A percentile compares a stretch with the other conserved stretches of the same genome.
phyloP scores from a whole-genome alignment of 2,113 vertebrate species.

The Ptilorrhoa leucosticta region DNA sequence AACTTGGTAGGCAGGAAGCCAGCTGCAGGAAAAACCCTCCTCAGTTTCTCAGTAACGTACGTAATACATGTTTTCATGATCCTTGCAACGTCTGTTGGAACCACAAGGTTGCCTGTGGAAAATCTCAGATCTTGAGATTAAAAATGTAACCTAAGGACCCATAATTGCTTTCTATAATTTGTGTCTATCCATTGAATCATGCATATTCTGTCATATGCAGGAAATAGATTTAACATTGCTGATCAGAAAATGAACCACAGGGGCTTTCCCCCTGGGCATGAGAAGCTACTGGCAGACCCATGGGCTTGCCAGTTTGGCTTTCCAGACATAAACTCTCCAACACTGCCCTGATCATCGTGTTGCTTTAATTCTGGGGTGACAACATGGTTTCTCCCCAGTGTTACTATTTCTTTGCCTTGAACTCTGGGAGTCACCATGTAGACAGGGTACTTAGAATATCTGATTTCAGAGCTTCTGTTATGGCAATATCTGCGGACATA shows the following conservation, averaged over 20 bases:
- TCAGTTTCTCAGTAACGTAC: neutral
- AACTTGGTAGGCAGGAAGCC: neutral
- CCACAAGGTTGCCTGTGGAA: neutral
- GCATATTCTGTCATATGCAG: accelerated
- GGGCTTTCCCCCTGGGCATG: neutral
- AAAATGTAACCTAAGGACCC: neutral
- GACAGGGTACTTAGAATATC: neutral
- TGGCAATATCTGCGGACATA: neutral
- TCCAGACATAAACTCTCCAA: neutral
- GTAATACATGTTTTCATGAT: neutral
- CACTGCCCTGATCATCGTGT: neutral
- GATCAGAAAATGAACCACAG: neutral
- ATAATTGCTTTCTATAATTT: neutral
- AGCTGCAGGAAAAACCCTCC: neutral
- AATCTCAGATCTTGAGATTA: neutral
- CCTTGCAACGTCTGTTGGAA: neutral
- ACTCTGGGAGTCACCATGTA: neutral
- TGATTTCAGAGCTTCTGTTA: neutral
- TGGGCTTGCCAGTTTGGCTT: neutral
- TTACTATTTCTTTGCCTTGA: neutral
- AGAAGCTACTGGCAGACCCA: neutral
- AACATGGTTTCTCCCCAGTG: neutral
- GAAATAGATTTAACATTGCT: neutral
- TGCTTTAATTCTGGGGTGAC: neutral
- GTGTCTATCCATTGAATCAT: neutral